Base-by-base conservation (phyloP, 2,797 vertebrate genomes). In the Sebastes hopkinsi region DNA sequence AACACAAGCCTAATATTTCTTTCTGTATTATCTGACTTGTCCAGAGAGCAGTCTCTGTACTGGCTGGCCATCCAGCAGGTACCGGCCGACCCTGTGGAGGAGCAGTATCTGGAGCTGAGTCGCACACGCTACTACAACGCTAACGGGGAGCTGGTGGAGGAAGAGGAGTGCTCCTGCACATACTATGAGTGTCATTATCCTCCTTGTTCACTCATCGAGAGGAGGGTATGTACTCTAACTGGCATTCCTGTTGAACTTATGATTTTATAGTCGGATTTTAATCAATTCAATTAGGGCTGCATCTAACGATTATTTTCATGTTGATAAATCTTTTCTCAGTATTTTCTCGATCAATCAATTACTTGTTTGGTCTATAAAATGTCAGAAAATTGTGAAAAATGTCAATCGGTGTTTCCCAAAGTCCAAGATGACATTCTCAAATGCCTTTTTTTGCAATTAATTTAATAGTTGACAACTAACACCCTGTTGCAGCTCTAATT, bases 111-210 rank as follows among this genome's bases (percentile, higher is more conserved):
- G 27, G 97, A 99, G 67, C 93, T 99, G 92, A 99, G 97, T 62
- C 97, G 98, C 90, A 99, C 98, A 0, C 97, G 98, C 75, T 99
- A 98, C 87, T 99, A 99, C 90, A 99, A 99, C 0, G 98, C 99
- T 85, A 99, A 99, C 0, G 99, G 99, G 79, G 99, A 99, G 23
- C 97, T 99, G 71, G 98, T 99, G 82, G 98, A 98, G 92, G 98
- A 99, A 87, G 98, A 99, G 42, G 99, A 99, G 92, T 99, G 97
- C 85, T 98, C 98, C 5, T 99, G 98, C 91, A 98, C 98, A 18
- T 99, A 99, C 56, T 99, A 99, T 1, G 99, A 99, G 96, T 99
- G 99, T 95, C 98, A 98, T 88, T 99, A 99, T 92, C 98, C 99
- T 0, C 99, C 99, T 0, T 99, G 99, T 94, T 99, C 98, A 58